Percentiles rank a stretch among this genome's conserved stretches.
phyloP scores from a whole-genome alignment of 2,797 vertebrate species.

The Sebastes trivittatus region DNA sequence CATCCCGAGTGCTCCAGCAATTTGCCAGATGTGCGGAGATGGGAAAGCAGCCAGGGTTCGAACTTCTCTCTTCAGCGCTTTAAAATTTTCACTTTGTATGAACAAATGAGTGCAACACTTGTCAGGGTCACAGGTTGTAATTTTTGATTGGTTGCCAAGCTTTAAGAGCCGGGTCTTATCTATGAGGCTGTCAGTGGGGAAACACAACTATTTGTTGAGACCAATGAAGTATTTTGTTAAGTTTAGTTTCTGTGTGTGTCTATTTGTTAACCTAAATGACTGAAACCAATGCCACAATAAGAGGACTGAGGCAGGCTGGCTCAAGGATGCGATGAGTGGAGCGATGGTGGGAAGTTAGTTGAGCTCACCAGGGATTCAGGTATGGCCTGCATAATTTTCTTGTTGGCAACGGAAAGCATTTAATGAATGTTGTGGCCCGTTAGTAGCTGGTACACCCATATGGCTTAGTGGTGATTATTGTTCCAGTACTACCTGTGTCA shows the following conservation, averaged over 20 bases:
- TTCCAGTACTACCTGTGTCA: no score
- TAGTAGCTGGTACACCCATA: no score
- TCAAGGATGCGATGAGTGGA: neutral
- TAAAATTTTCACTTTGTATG: neutral
- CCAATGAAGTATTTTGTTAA: neutral
- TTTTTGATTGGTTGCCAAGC: neutral
- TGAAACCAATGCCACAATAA: neutral
- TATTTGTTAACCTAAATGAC: neutral
- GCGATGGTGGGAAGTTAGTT: neutral
- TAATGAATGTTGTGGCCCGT: no score
- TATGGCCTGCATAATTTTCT: neutral
- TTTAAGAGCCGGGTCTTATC: neutral
- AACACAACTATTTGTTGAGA: neutral
- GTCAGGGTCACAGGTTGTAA: neutral
- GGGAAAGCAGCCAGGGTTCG: neutral
- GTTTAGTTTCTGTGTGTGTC: neutral
- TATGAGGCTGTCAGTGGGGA: neutral
- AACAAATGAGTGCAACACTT: neutral
- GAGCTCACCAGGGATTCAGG: neutral
- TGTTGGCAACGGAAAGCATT: no score
- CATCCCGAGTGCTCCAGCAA: neutral
- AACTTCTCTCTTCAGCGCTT: neutral
- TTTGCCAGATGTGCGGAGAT: neutral
- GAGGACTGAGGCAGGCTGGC: neutral
- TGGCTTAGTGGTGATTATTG: no score